Base-by-base conservation (phyloP, 2,797 vertebrate genomes). In the Sardinella longiceps region DNA sequence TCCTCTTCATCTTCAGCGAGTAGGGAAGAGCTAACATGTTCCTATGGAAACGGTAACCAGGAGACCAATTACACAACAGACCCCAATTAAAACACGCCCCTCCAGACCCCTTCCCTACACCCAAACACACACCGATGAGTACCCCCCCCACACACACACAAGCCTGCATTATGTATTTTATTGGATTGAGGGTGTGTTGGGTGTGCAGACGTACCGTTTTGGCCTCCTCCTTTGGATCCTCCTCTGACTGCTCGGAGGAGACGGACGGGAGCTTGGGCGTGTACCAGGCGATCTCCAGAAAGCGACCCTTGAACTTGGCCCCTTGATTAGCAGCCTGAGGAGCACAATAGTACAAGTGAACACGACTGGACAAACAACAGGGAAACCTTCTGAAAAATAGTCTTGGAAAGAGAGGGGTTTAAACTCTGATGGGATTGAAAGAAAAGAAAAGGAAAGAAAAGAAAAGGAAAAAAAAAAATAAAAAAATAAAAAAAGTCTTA, bases 271-370 rank as follows among this genome's bases (percentile, higher is more conserved):
- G 97, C 94, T 99, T 99, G 66, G 98, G 97, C 91, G 99, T 99
- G 95, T 99, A 97, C 98, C 98, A 99, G 1, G 97, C 96, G 90
- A 99, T 97, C 91, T 98, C 97, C 82, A 99, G 95, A 90, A 96
- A 94, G 18, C 98, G 96, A 89, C 98, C 98, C 95, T 99, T 99
- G 92, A 99, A 99, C 88, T 96, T 97, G 39, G 98, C 97, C 66
- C 98, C 97, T 92, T 99, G 98, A 94, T 98, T 99, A 90, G 98
- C 96, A 92, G 98, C 97, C 98, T 88, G 11, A 7, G n/a, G 33
- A 7, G 23, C 15, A 48, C 2, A 56, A 25, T 9, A 37, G 50
- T n/a, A n/a, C n/a, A 80, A 60, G 37, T 0, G 30, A n/a, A 56
- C 0, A 6, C 2, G 3, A 77, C 37, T 20, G 70, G 18, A 7